Evolutionary conservation across 2,113 vertebrate species (phyloP).

Genomic region (Eptesicus fuscus): DNA sequence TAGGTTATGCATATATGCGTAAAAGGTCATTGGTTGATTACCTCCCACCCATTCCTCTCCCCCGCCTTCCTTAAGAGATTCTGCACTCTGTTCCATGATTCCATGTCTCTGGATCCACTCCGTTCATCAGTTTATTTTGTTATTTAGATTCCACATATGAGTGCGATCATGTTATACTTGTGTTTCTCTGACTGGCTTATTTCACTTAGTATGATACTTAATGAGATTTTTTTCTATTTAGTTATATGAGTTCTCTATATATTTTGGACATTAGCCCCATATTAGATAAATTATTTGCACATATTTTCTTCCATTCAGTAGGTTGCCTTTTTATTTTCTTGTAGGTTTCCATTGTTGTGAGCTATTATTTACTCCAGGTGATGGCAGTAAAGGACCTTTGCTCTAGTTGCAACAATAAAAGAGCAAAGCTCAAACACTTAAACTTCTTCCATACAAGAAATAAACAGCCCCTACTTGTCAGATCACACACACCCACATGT

Average conservation of each 20-base stretch:
- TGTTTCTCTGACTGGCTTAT: no score
- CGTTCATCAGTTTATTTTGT: no score
- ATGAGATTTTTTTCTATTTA: neutral
- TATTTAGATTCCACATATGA: no score
- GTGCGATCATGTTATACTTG: no score
- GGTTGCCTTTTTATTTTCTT: neutral
- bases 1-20: no score
- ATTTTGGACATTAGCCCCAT: neutral
- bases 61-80: no score
- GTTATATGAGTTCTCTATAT: neutral
- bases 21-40: no score
- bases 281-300: neutral
- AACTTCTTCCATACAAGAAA: neutral
- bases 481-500: neutral
- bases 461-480: neutral
- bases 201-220: no score
- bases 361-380: constrained; percentile 73
- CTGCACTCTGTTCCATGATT: no score
- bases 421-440: neutral
- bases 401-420: constrained; percentile 4
- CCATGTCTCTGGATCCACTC: no score
- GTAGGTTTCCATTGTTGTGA: neutral
- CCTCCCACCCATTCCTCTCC: no score
- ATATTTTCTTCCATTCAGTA: neutral
- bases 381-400: constrained; percentile 82